Base-by-base conservation (phyloP, 2,113 vertebrate genomes). In the Nycticorax nycticorax region DNA sequence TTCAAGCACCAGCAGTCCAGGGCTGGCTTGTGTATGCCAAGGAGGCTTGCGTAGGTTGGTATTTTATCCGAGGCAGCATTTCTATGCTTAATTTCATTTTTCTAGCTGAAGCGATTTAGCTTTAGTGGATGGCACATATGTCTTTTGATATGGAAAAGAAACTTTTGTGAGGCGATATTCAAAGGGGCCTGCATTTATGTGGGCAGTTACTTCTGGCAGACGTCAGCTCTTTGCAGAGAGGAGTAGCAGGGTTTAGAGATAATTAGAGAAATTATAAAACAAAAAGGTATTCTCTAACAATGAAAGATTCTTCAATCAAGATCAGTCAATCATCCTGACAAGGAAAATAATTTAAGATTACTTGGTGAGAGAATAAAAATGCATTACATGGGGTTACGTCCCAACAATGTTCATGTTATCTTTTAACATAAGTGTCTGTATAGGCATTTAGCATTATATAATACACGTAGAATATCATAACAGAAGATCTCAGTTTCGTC, bases 211-310 rank as follows among this genome's bases (percentile, higher is more conserved):
- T 4, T 64, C 69, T 89, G 81, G 87, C 41, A 97, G 77, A 73
- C 3, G 0, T 79, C 74, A 94, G 63, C 18, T 94, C 84, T 87
- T 95, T 89, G 35, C 69, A 85, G 48, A 75, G 26, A 79, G 32
- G 66, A 91, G n/a, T 24, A 76, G 84, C 62, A 91, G 69, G 57
- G 82, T 71, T 95, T 90, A 82, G 17, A 76, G 81, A 32, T 88
- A 75, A 96, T 94, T 85, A 88, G 81, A 48, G 81, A 95, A 94
- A 96, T 91, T 73, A 85, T 77, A 73, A 95, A 95, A 92, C 84
- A 95, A 92, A 94, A 95, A 76, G 10, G 5, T 71, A 94, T 71
- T 92, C 80, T 94, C 57, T 89, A 82, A 91, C 10, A 53, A 91
- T 66, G 74, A 63, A 79, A 69, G 73, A 76, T 79, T 76, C 91